Conservation (phyloP, 2,888 invertebrate species). For the Myathropa florea region DNA sequence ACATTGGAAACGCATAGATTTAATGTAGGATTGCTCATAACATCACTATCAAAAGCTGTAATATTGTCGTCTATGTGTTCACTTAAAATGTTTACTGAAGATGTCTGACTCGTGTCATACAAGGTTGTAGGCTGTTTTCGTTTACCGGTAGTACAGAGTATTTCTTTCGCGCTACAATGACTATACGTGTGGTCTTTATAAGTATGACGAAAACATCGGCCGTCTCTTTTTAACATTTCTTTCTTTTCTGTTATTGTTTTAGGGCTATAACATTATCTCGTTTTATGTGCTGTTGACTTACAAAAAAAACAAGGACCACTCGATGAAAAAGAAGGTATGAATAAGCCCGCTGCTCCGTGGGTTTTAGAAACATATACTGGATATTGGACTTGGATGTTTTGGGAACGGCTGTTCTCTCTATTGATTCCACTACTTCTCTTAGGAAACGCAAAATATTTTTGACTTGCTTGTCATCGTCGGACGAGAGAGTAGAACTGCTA, state of each 20-base stretch:
- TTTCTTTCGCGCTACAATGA: not conserved
- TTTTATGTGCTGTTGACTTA: not conserved
- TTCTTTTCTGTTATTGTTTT: not conserved
- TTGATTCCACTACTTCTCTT: not conserved
- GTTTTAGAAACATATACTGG: not conserved
- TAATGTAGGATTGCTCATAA: not conserved
- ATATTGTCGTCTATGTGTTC: not conserved
- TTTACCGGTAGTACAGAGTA: not conserved
- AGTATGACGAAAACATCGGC: not conserved
- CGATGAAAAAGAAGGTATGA: not conserved
- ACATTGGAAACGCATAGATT: no score
- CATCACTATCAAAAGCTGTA: no score
- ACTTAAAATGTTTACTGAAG: not conserved
- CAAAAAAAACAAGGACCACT: not conserved
- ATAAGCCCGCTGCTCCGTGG: not conserved
- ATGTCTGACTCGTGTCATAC: not conserved
- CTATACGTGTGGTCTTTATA: not conserved
- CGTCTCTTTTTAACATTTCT: no score
- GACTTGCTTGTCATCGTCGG: constrained; percentile 16
- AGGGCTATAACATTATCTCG: not conserved
- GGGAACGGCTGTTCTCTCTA: not conserved
- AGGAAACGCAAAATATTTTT: constrained; percentile 6
- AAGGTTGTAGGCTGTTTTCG: not conserved
- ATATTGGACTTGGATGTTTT: not conserved
- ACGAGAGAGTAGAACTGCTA: constrained; percentile 1